Conservation (phyloP, 2,797 vertebrate genomes). For the Coreius guichenoti region DNA sequence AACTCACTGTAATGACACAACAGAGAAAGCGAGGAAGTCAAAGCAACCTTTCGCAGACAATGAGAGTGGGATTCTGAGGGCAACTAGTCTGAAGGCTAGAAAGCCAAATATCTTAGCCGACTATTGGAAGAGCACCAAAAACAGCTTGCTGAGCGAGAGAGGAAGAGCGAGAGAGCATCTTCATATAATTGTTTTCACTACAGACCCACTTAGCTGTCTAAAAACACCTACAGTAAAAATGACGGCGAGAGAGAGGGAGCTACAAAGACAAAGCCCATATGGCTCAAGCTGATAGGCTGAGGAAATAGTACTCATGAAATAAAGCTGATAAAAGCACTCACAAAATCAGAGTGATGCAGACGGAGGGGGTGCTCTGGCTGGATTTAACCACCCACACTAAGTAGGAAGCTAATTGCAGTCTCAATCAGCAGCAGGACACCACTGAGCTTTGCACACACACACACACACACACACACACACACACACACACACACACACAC, state of each 20-base stretch:
- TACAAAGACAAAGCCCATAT: constrained; percentile 33
- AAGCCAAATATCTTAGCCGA: constrained; percentile 10
- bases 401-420: constrained; percentile 52
- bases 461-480: not conserved
- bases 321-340: constrained; percentile 48
- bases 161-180: constrained; percentile 11
- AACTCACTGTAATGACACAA: constrained; percentile 9
- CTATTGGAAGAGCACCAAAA: constrained; percentile 6
- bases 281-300: constrained; percentile 37
- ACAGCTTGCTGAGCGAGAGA: not conserved
- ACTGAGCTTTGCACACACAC: not conserved
- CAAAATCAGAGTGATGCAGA: constrained; percentile 48
- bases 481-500: not conserved
- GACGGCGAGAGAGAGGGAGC: not conserved
- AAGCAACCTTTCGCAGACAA: not conserved
- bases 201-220: constrained; percentile 34
- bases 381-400: constrained; percentile 57
- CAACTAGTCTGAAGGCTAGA: not conserved
- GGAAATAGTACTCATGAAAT: constrained; percentile 2
- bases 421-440: constrained; percentile 29
- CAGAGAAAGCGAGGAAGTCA: constrained; percentile 1
- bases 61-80: not conserved
- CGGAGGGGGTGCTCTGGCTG: constrained; percentile 6
- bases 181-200: constrained; percentile 20
- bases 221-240: constrained; percentile 42